A percentile compares a stretch with the other conserved stretches of the same genome.
phyloP scores from a whole-genome alignment of 92 coral and sea anemone species.

The Pocillopora meandrina region DNA sequence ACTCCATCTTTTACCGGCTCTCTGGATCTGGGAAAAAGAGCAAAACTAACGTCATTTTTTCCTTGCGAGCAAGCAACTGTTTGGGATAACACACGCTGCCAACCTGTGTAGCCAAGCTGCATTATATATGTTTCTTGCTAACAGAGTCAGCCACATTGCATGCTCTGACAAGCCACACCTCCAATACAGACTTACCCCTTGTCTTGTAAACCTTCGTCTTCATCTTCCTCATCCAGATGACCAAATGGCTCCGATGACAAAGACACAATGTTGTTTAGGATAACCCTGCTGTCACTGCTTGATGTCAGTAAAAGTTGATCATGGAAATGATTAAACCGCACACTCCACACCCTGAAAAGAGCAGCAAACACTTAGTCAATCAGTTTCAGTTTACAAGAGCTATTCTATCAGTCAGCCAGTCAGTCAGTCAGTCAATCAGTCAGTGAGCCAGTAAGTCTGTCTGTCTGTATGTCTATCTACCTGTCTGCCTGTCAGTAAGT shows the following conservation, averaged over 20 bases:
- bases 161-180: no score
- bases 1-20: slow-evolving; percentile 92
- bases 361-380: background rate
- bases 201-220: slow-evolving; percentile 76
- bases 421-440: no score
- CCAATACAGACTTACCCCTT: slow-evolving; percentile 61
- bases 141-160: no score
- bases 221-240: slow-evolving; percentile 96
- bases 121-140: no score
- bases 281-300: slow-evolving; percentile 97
- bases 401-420: no score
- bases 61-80: no score
- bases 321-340: slow-evolving; percentile 95
- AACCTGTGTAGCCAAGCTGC: no score
- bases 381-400: background rate
- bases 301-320: slow-evolving; percentile 93
- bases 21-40: slow-evolving; percentile 64
- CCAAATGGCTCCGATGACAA: slow-evolving; percentile 97
- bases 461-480: no score
- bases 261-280: slow-evolving; percentile 90
- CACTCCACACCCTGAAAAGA: slow-evolving; percentile 92
- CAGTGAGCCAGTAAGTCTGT: no score
- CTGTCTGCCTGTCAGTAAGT: no score
- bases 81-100: no score
- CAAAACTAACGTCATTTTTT: background rate